Conservation (phyloP, 2,888 invertebrate genomes). For the Ormyrus labotus region DNA sequence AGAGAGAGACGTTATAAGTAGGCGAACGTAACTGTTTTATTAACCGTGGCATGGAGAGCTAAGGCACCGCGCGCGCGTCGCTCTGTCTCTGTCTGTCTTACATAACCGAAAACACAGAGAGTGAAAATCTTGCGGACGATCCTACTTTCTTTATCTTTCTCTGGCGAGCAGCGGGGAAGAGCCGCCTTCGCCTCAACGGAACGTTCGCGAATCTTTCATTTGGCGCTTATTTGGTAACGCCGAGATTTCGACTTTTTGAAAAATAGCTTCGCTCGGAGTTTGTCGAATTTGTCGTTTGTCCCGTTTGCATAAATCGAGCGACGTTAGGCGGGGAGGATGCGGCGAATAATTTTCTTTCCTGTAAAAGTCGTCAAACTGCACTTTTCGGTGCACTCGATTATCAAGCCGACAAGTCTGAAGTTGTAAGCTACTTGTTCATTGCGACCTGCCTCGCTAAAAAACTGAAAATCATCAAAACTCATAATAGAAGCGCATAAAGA, state of each 20-base stretch:
- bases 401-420: no score
- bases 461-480: no score
- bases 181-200: not conserved
- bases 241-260: not conserved
- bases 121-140: conserved; percentile 72
- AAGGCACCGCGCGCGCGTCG: conserved; percentile 58
- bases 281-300: no score
- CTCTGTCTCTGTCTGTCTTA: conserved; percentile 60
- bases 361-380: no score
- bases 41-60: conserved; percentile 68
- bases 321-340: no score
- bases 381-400: no score
- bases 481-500: not conserved
- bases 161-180: not conserved
- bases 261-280: no score
- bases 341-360: no score
- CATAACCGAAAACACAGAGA: conserved; percentile 74
- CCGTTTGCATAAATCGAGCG: no score
- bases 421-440: no score
- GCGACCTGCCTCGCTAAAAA: no score
- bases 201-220: no score
- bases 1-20: conserved; percentile 65
- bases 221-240: not conserved
- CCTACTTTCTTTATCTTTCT: conserved; percentile 67
- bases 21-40: conserved; percentile 73